A percentile compares a stretch with the other conserved stretches of the same genome.
Conservation (phyloP, 2,888 invertebrate species). For the Cephus nigrinus region DNA sequence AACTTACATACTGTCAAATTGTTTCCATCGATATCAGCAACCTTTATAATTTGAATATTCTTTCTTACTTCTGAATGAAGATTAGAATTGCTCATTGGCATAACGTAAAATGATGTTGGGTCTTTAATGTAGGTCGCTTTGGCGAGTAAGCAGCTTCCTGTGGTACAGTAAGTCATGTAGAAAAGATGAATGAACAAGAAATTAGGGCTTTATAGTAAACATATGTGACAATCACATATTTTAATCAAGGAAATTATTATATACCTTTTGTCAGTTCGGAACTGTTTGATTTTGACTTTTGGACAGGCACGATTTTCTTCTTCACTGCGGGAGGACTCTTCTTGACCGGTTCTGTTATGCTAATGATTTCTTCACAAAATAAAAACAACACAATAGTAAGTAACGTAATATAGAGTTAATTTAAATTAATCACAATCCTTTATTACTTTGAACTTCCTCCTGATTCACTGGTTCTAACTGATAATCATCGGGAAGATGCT, state of each 20-base stretch:
- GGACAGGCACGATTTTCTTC: neutral
- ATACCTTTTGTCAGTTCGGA: neutral
- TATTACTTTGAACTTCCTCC: constrained; percentile 16
- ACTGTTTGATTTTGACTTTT: neutral
- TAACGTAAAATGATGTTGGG: constrained; percentile 74
- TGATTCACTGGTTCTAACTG: constrained; percentile 63
- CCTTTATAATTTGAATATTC: neutral
- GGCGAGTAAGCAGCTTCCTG: constrained; percentile 26
- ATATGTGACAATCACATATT: neutral
- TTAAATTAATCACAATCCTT: neutral
- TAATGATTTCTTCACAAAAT: neutral
- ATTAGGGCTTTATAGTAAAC: neutral
- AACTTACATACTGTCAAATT: neutral
- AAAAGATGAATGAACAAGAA: too few species aligned
- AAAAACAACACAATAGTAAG: neutral
- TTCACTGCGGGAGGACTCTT: neutral
- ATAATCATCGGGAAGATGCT: constrained; percentile 62
- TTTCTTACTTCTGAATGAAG: neutral
- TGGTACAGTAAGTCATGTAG: neutral
- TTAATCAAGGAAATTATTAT: neutral
- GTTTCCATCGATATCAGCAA: neutral
- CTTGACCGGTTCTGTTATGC: neutral
- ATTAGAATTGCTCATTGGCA: constrained; percentile 41
- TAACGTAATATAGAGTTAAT: neutral
- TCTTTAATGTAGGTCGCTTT: constrained; percentile 71